Percentiles rank a stretch among this genome's conserved stretches.
Conservation (phyloP, 2,113 vertebrate genomes). For the Empidonax traillii region DNA sequence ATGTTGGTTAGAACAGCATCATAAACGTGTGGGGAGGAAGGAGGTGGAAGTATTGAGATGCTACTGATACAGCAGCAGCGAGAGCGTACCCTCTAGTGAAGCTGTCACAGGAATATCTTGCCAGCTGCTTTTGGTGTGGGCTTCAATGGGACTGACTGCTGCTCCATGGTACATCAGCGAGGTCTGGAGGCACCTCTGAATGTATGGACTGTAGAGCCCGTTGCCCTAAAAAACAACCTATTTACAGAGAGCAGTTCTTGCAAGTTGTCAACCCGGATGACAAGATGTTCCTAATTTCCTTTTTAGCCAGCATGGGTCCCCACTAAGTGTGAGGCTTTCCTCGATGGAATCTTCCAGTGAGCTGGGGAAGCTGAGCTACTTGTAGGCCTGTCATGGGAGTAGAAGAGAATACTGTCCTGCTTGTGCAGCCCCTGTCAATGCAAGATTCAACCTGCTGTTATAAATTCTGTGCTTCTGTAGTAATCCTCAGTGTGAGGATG, state of each 20-base stretch:
- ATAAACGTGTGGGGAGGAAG: not conserved
- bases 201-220: not conserved
- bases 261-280: not conserved
- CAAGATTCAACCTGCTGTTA: not conserved
- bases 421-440: not conserved
- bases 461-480: not conserved
- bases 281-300: not conserved
- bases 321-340: not conserved
- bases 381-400: not conserved
- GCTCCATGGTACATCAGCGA: not conserved
- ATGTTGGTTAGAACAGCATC: not conserved
- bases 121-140: not conserved
- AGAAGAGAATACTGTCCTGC: not conserved
- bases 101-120: not conserved
- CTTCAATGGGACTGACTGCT: not conserved
- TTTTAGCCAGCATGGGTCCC: not conserved
- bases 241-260: not conserved
- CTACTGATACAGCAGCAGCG: not conserved
- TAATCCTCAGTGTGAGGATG: not conserved
- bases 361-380: not conserved
- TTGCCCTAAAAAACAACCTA: not conserved
- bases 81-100: not conserved
- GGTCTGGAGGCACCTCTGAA: not conserved
- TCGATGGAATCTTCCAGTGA: not conserved
- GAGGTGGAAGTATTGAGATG: slow-evolving; percentile 37